Evolutionary conservation across 2,797 vertebrate genomes (phyloP).

Genomic region (Pristis pectinata): DNA sequence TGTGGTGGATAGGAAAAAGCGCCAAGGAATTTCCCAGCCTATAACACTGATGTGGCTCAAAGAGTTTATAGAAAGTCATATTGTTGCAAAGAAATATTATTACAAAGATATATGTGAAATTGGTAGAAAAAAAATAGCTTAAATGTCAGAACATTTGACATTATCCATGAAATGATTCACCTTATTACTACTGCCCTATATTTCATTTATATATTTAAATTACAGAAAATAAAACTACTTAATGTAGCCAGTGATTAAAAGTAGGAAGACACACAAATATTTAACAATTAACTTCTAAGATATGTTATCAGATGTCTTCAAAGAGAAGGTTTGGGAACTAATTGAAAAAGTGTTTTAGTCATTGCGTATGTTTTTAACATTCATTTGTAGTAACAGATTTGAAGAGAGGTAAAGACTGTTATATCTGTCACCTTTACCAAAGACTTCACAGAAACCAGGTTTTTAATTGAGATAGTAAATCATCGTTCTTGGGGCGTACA

Average conservation of each 20-base stretch:
- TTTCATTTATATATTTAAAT: not conserved
- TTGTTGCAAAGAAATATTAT: not conserved
- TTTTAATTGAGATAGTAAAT: not conserved
- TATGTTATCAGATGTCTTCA: too few species aligned
- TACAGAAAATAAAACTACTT: not conserved
- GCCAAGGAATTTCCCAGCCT: not conserved
- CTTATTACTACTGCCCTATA: not conserved
- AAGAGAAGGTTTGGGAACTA: too few species aligned
- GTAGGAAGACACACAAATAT: not conserved
- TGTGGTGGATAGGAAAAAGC: not conserved
- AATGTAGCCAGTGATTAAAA: not conserved
- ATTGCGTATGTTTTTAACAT: not conserved
- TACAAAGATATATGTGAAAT: not conserved
- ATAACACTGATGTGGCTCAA: not conserved
- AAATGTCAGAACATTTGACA: not conserved
- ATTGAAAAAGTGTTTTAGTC: not conserved
- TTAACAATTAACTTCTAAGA: not conserved
- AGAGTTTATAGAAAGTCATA: not conserved
- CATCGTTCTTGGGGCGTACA: not conserved
- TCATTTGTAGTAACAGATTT: not conserved
- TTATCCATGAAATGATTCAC: not conserved
- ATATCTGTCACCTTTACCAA: not conserved
- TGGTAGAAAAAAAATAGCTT: not conserved
- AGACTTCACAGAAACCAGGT: not conserved
- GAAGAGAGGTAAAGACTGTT: not conserved